A percentile compares a stretch with the other conserved stretches of the same genome.
phyloP scores from a whole-genome alignment of 1,140 invertebrate genomes.

The Akabosia matsudoensis region DNA sequence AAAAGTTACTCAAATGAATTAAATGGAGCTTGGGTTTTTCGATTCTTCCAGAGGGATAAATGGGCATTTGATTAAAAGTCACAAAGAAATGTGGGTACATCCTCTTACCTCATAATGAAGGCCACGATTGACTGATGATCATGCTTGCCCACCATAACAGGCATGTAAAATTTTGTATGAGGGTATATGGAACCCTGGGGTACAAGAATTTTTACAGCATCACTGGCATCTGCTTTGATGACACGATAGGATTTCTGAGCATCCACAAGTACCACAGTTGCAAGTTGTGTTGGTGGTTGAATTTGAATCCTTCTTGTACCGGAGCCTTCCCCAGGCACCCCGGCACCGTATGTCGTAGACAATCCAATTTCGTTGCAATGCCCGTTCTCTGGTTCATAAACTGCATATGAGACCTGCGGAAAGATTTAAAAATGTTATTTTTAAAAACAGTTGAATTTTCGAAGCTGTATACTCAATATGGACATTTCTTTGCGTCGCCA shows the following conservation, averaged over 20 bases:
- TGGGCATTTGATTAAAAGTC: background rate
- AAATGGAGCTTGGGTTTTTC: too few relatives aligned
- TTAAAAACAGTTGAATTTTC: too few relatives aligned
- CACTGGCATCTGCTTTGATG: slow-evolving; percentile 64
- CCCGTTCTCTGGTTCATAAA: slow-evolving; percentile 64
- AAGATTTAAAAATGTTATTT: background rate
- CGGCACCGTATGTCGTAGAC: slow-evolving; percentile 47
- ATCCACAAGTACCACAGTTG: slow-evolving; percentile 67
- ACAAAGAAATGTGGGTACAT: slow-evolving; percentile 35
- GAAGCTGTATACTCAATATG: background rate
- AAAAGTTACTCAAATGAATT: too few relatives aligned
- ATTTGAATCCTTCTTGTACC: slow-evolving; percentile 67
- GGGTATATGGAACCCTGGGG: slow-evolving; percentile 81
- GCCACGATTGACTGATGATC: slow-evolving; percentile 61
- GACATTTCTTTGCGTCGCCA: too few relatives aligned
- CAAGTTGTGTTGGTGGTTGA: slow-evolving; percentile 69
- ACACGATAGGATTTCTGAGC: slow-evolving; percentile 77
- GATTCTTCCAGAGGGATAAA: background rate
- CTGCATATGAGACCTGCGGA: slow-evolving; percentile 63
- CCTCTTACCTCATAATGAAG: slow-evolving; percentile 78
- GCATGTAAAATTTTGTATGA: slow-evolving; percentile 78
- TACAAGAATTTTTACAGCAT: slow-evolving; percentile 75
- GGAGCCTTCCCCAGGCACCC: slow-evolving; percentile 59
- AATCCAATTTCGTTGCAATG: slow-evolving; percentile 47
- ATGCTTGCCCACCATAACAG: slow-evolving; percentile 69